Evolutionary conservation across 2,797 vertebrate species (phyloP), one percentile per base, ranked within the genome.

Genomic region (Harpagifer antarcticus): DNA sequence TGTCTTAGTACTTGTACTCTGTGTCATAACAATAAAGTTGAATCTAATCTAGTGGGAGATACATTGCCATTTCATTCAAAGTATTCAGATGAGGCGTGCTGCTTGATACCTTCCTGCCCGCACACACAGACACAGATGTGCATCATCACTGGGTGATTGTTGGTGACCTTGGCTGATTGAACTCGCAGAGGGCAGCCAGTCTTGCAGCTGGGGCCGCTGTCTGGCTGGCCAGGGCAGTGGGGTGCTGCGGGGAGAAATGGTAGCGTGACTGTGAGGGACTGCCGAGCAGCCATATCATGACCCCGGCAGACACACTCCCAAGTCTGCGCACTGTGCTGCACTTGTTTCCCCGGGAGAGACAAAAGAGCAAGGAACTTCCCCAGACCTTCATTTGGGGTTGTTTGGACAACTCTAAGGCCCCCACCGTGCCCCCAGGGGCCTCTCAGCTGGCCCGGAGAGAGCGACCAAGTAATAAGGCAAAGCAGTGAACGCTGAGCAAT

Each of bases 351-450:
- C 53, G 52, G 54, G 59, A 31, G 74, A 83, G 72, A 91, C 89
- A 88, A 87, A 92, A 86, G 89, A 0, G 17, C 87, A 62, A 88
- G 82, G 92, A 90, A 90, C 86, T 8, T 63, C 86, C 91, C 89
- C 86, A 58, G 81, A 93, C 91, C 93, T 90, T 85, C 89, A 86
- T 92, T 93, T 74, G 33, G 23, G 91, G 90, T 40, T 79, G 92
- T 95, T 95, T 94, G 89, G 89, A 94, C 91, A 95, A 95, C 92
- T 90, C 87, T 5, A 81, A 83, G 89, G 87, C 85, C 88, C 76
- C 91, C 88, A 67, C 37, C 15, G 78, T 85, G 83, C 85, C 89
- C 86, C 73, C 80, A 37, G 88, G 89, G 88, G 76, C 78, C 79
- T 68, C 84, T 89, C 83, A 87, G 89, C 86, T 87, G 88, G 86